Base-by-base conservation (phyloP, 92 coral and sea anemone genomes). In the Metridium senile region DNA sequence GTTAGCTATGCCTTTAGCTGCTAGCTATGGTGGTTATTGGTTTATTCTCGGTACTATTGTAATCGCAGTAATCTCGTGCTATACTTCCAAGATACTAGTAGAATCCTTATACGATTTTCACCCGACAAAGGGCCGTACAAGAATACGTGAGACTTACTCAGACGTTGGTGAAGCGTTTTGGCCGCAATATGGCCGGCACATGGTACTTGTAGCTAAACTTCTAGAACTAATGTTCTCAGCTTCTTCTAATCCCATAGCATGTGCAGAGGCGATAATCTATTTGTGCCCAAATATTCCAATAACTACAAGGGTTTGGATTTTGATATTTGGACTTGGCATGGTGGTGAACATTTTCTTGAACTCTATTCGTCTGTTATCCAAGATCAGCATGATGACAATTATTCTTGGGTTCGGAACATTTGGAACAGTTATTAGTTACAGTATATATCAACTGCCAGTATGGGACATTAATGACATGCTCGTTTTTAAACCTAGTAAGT, bases 151-250 rank as follows among this genome's bases (percentile, higher is more conserved):
- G 54, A 89, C 93, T 21, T 89, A 72, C 61, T 82, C 93, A 1
- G 93, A 89, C 21, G 86, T 89, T 6, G 93, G 93, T 28, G 90
- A 89, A 29, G 93, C 88, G 20, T 82, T 86, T 75, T 89, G 93
- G 93, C 93, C 93, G 21, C 33, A 27, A 47, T 72, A 78, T 58
- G 93, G 93, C 33, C 63, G 90, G 43, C 79, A 73, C 80, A 75
- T 89, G 77, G 93, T 85, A 6, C 67, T 86, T 10, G 80, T 76
- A 20, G 83, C 80, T 20, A 89, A 86, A 46, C 86, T 89, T 70
- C 68, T 89, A 2, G 93, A 89, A 74, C 66, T 89, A 29, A 72
- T 89, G 67, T 86, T 89, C 46, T 65, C 81, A 26, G 93, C 93
- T 9, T 58, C 90, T 30, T 54, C 86, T 1, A 80, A 85, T 62